Percentiles rank a stretch among this genome's conserved stretches.
Conservation (phyloP, 2,113 vertebrate genomes). For the Pluvianellus socialis region DNA sequence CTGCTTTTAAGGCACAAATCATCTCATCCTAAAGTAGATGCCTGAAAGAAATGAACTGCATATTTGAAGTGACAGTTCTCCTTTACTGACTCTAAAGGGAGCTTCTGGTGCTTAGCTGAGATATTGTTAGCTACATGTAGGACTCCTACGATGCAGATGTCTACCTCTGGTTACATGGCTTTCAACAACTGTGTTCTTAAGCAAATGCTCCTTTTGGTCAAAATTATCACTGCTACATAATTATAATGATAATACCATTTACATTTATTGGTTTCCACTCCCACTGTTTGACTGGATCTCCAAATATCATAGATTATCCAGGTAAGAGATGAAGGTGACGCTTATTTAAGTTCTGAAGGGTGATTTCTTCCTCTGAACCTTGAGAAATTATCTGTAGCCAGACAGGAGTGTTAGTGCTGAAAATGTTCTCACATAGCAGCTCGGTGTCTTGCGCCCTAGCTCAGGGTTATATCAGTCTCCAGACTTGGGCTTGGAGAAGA, state of each 20-base stretch:
- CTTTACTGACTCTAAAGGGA: background rate
- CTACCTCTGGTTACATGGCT: background rate
- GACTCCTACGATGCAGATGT: background rate
- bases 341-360: background rate
- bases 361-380: background rate
- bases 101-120: background rate
- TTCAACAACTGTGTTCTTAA: background rate
- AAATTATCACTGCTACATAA: background rate
- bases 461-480: background rate
- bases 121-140: background rate
- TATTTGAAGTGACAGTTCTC: background rate
- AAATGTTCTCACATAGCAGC: background rate
- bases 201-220: background rate
- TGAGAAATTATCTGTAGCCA: background rate
- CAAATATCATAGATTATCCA: background rate
- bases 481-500: background rate
- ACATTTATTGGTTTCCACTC: background rate
- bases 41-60: background rate
- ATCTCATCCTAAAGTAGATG: background rate
- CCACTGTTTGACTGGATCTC: background rate
- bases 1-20: conserved; percentile 34
- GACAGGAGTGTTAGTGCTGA: background rate
- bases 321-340: background rate
- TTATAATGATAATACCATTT: background rate
- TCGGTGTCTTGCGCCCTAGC: background rate